Evolutionary conservation across 2,888 invertebrate genomes (phyloP).

Genomic region (Lutraria lutraria): DNA sequence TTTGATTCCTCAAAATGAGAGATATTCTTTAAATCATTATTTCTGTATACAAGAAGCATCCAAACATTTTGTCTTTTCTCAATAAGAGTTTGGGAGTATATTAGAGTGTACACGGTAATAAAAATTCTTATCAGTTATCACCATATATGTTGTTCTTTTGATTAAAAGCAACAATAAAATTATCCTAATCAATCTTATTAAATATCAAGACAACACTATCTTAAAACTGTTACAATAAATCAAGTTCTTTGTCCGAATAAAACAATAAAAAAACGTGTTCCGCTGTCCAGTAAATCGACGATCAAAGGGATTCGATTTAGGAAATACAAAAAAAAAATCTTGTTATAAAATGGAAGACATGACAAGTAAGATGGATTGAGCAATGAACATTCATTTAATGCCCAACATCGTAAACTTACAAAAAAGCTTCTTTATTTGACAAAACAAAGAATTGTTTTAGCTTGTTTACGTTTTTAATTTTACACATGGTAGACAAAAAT

Average conservation of each 20-base stretch:
- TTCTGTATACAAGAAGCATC: too few species aligned
- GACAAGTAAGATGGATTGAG: conserved; percentile 7
- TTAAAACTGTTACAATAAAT: not conserved
- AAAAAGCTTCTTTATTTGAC: not conserved
- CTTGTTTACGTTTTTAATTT: not conserved
- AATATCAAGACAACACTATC: not conserved
- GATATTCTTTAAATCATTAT: too few species aligned
- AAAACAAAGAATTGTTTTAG: not conserved
- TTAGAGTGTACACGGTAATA: too few species aligned
- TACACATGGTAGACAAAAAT: not conserved
- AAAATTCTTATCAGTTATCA: too few species aligned
- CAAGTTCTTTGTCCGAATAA: not conserved
- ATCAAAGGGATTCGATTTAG: not conserved
- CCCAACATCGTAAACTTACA: not conserved
- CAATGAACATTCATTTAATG: not conserved
- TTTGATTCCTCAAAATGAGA: too few species aligned
- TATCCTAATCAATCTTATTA: not conserved
- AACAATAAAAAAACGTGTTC: not conserved
- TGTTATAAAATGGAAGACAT: not conserved
- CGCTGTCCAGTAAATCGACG: conserved; percentile 13
- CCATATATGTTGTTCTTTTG: too few species aligned
- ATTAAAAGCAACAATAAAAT: too few species aligned
- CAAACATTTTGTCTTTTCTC: too few species aligned
- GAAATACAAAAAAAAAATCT: not conserved
- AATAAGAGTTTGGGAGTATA: too few species aligned